Base-by-base conservation (phyloP, 2,113 vertebrate genomes). In the Cepphus grylle region DNA sequence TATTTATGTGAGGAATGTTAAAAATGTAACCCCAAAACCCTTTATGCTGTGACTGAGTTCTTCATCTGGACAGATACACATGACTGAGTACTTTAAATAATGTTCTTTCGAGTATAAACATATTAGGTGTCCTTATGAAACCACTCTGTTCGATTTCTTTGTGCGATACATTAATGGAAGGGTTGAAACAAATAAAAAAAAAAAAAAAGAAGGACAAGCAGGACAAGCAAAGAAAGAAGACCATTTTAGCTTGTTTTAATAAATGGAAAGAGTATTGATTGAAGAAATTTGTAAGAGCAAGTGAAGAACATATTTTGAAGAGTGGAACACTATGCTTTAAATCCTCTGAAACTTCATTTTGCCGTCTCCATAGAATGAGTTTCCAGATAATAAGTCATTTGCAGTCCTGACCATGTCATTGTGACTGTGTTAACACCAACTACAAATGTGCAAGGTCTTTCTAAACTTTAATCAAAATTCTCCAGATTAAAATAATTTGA, bases 71-170 rank as follows among this genome's bases (percentile, higher is more conserved):
- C 29, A 76, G 91, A 94, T 86, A 17, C 94, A 94, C 69, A 87
- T 61, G 88, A 89, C 62, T 95, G 89, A 95, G 73, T 84, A 90
- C 47, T 77, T 94, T 45, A 93, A 94, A 90, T 53, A 94, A 62
- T 65, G 36, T 43, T 86, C 86, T 94, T 83, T 92, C 74, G 94
- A 92, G 71, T 95, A 88, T 67, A 96, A 93, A 93, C 26, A 52
- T 86, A 93, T 58, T 71, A 76, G 59, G 74, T 85, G 84, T 81
- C 80, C 87, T 78, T 96, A 87, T 38, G 58, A 43, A 95, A 71
- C 30, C 43, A 59, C 55, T 88, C 69, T 70, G 52, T 76, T 84
- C 30, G 36, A 70, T 32, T 79, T 12, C 59, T 95, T 71, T 87
- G 29, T 86, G 65, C 25, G 43, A 81, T 58, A 56, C 22, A 38